Evolutionary conservation across 1,140 invertebrate species (phyloP), one percentile per base, ranked within the genome.

Genomic region (Drosophila sp.): DNA sequence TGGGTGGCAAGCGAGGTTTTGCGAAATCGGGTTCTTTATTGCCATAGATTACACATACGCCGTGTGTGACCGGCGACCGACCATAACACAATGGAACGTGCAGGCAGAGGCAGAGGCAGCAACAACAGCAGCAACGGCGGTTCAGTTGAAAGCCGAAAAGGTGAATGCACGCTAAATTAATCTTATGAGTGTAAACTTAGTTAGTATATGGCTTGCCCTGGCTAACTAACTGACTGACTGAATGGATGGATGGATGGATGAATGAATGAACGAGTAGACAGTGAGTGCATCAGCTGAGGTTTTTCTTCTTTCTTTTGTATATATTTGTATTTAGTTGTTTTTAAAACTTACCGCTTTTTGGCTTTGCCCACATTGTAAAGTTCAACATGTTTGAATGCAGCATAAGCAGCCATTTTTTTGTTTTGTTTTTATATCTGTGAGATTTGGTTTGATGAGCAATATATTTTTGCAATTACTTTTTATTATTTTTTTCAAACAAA

Each of bases 321-420:
- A 50, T 50, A 27, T 50, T 41, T 29, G 41, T 47, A 30, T 30
- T 65, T 35, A n/a, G 44, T 54, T 69, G 5, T 1, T 10, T 10
- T 23, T 10, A 2, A 79, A 60, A 72, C 92, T 91, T 91, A 95
- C 95, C 95, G 94, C 93, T 94, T 94, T 92, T 95, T 95, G 90
- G 94, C 94, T 91, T 94, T 94, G 91, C 95, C 95, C 80, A 95
- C 94, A 91, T 95, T 95, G 93, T 95, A 95, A 82, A 95, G 94
- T 92, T 95, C 95, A 87, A 95, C 94, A 91, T 95, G 95, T 92
- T 95, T 95, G 92, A 95, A 95, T 74, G 94, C 94, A 86, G 94
- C 94, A 91, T 95, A 95, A 77, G 94, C 94, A 83, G 95, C 94
- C 95, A 95, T 95, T 92, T 89, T 17, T 17, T 58, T 55, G 10